These are phyloP conservation scores for Lathamus discolor DNA, from an alignment of 2,113 vertebrate genomes.

Conservation along the genomic window DNA sequence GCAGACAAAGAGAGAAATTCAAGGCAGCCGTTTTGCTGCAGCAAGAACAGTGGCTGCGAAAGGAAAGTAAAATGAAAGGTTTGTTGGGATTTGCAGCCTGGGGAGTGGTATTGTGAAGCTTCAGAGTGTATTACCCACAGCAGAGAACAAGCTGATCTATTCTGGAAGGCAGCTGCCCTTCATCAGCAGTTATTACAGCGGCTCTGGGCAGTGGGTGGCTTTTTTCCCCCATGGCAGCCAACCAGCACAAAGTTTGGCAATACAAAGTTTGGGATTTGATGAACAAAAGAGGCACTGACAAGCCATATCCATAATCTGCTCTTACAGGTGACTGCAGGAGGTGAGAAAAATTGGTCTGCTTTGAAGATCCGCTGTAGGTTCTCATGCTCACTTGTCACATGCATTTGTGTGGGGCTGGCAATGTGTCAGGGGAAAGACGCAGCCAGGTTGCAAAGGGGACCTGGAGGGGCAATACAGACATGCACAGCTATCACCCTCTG, in stretches of 20 bases:
- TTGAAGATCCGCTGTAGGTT: neutral
- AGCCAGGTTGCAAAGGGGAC: neutral
- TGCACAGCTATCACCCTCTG: neutral
- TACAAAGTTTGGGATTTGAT: neutral
- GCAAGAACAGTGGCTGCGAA: neutral
- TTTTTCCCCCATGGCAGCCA: neutral
- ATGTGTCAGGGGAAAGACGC: rapidly evolving
- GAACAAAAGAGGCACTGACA: neutral
- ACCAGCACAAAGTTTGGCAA: neutral
- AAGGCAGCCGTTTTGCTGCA: neutral
- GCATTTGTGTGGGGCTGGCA: neutral
- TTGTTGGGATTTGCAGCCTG: neutral
- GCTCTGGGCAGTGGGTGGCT: neutral
- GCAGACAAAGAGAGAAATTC: conserved; percentile 10
- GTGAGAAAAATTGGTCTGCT: neutral
- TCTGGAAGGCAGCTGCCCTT: conserved; percentile 21
- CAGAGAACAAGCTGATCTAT: neutral
- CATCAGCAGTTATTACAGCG: neutral
- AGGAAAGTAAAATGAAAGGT: neutral
- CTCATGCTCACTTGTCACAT: rapidly evolving
- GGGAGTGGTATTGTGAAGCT: neutral
- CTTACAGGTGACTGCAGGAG: neutral
- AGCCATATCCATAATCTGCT: rapidly evolving
- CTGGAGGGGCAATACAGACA: neutral
- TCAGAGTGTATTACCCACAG: neutral